Conservation (phyloP, 1,140 invertebrate species). For the Drosophila bipectinata region DNA sequence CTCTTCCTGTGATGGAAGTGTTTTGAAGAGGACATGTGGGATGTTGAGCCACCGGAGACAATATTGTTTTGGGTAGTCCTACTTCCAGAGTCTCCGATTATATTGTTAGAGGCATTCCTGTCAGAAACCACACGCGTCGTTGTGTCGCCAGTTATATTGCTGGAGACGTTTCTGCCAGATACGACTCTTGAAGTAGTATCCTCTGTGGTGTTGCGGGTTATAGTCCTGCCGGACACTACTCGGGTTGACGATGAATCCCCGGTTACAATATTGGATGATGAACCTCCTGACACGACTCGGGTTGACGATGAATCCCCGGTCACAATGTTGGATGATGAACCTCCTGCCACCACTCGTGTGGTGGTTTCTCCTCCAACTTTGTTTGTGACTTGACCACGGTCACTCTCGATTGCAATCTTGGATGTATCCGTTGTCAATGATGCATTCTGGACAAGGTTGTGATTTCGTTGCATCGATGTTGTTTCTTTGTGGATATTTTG, state of each 20-base stretch:
- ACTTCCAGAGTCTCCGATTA: constrained; percentile 24
- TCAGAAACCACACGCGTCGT: constrained; percentile 25
- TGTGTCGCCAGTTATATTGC: constrained; percentile 25
- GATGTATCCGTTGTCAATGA: constrained; percentile 40
- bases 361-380: constrained; percentile 3
- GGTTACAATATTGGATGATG: constrained; percentile 23
- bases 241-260: constrained; percentile 42
- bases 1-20: constrained; percentile 87
- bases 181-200: constrained; percentile 21
- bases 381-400: constrained; percentile 22
- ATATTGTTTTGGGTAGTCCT: constrained; percentile 34
- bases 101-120: constrained; percentile 24
- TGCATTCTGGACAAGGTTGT: constrained; percentile 50
- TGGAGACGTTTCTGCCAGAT: constrained; percentile 14
- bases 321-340: constrained; percentile 22
- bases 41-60: constrained; percentile 20
- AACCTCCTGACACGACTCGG: constrained; percentile 19
- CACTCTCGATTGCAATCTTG: constrained; percentile 39
- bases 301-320: constrained; percentile 40
- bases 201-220: constrained; percentile 26
- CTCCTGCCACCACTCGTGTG: constrained; percentile 18
- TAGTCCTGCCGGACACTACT: constrained; percentile 11
- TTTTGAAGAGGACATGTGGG: constrained; percentile 55
- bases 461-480: constrained; percentile 63
- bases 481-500: constrained; percentile 71